Conservation (phyloP, 2,797 vertebrate genomes). For the Stomatorhinus walkeri region DNA sequence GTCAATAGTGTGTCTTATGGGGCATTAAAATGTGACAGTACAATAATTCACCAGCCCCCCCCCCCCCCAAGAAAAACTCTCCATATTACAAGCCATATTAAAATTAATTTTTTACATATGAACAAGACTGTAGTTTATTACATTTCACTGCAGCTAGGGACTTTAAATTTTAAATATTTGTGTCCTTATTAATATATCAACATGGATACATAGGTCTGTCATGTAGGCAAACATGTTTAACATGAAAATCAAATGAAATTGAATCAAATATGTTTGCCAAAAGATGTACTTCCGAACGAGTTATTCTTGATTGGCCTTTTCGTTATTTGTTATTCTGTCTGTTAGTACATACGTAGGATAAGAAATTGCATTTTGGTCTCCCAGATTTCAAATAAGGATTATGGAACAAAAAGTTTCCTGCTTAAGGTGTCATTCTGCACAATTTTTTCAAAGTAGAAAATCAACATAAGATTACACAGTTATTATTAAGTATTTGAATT, state of each 20-base stretch:
- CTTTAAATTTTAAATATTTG: neutral
- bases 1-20: neutral
- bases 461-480: constrained; percentile 54
- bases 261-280: neutral
- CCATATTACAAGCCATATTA: neutral
- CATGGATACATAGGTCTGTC: neutral
- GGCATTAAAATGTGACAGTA: neutral
- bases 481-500: constrained; percentile 48
- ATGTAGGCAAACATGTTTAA: neutral
- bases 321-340: neutral
- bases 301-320: neutral
- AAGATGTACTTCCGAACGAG: neutral
- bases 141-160: neutral
- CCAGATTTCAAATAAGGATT: constrained; percentile 15
- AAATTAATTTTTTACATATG: neutral
- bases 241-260: neutral
- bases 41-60: neutral
- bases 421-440: constrained; percentile 48
- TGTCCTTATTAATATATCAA: neutral
- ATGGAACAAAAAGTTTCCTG: constrained; percentile 47
- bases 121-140: neutral
- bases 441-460: constrained; percentile 29
- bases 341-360: neutral
- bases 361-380: constrained; percentile 27
- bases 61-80: neutral